These are phyloP conservation scores for Tipula vernalis DNA, from an alignment of 2,888 invertebrate species.

Conservation along the genomic window DNA sequence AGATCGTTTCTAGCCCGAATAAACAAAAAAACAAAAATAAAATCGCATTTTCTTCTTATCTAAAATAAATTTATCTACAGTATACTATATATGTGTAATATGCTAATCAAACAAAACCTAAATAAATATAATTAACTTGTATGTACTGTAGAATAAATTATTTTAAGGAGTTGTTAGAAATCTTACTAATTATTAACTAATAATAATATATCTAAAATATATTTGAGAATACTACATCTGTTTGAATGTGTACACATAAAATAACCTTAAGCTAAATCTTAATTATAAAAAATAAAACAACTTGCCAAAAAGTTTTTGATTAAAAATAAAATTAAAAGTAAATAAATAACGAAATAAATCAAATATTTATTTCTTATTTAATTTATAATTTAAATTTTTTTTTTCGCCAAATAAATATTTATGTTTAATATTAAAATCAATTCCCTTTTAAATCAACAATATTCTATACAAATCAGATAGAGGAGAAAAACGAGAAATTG, in stretches of 20 bases:
- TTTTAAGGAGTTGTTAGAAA: background rate
- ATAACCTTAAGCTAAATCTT: background rate
- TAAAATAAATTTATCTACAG: background rate
- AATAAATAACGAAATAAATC: background rate
- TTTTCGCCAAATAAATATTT: background rate
- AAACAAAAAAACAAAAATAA: background rate
- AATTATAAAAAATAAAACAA: background rate
- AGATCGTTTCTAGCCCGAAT: background rate
- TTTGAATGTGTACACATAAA: background rate
- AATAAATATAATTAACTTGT: background rate
- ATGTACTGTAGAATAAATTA: background rate
- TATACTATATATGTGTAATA: background rate
- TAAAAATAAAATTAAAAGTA: background rate
- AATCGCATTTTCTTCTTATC: background rate
- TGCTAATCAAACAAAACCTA: background rate
- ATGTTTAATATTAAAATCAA: slow-evolving; percentile 4
- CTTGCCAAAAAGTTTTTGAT: background rate
- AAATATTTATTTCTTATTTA: slow-evolving; percentile 4
- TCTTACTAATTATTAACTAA: background rate
- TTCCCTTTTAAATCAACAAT: slow-evolving; percentile 4
- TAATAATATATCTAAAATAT: background rate
- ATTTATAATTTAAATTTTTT: background rate
- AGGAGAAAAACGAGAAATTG: background rate
- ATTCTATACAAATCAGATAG: background rate
- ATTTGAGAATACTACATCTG: background rate